phyloP scores from a whole-genome alignment of 2,888 invertebrate species.

The Drosophila nr. perissopoda region DNA sequence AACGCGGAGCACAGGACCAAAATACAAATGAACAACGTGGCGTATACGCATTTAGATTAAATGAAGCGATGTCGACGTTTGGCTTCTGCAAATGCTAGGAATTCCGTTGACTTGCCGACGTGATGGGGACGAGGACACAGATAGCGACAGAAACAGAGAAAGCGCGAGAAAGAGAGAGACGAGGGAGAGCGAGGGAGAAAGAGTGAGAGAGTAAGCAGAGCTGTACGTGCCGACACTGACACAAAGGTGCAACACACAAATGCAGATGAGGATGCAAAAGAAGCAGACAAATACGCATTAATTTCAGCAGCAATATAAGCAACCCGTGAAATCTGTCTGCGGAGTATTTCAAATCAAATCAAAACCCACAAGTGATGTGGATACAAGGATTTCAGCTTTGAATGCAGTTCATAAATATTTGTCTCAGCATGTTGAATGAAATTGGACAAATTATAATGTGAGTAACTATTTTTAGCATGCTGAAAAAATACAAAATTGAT shows the following conservation, averaged over 20 bases:
- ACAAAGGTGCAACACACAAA: slow-evolving; percentile 44
- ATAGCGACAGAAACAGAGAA: not conserved
- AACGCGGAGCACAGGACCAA: slow-evolving; percentile 17
- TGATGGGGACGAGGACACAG: slow-evolving; percentile 34
- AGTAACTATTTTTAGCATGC: not conserved
- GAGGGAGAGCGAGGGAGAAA: not conserved
- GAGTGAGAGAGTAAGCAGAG: not conserved
- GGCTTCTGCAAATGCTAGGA: slow-evolving; percentile 27
- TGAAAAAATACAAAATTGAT: not conserved
- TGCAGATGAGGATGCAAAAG: slow-evolving; percentile 34
- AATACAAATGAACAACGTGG: slow-evolving; percentile 43
- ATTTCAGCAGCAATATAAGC: slow-evolving; percentile 24
- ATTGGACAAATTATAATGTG: not conserved
- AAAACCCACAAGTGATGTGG: not conserved
- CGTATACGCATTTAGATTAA: slow-evolving; percentile 62
- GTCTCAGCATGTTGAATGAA: slow-evolving; percentile 2
- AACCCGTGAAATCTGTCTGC: slow-evolving; percentile 18
- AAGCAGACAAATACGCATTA: slow-evolving; percentile 37
- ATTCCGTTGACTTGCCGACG: slow-evolving; percentile 47
- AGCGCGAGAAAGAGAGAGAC: no score
- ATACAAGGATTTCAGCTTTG: slow-evolving; percentile 8
- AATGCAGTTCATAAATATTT: slow-evolving; percentile 24
- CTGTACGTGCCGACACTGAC: slow-evolving; percentile 24
- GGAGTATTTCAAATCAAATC: slow-evolving; percentile 12
- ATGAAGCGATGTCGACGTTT: slow-evolving; percentile 49